Percentiles rank a stretch among this genome's conserved stretches.
These are phyloP conservation scores for Spea hammondii DNA, from an alignment of 2,797 vertebrate genomes.

Conservation along the genomic window DNA sequence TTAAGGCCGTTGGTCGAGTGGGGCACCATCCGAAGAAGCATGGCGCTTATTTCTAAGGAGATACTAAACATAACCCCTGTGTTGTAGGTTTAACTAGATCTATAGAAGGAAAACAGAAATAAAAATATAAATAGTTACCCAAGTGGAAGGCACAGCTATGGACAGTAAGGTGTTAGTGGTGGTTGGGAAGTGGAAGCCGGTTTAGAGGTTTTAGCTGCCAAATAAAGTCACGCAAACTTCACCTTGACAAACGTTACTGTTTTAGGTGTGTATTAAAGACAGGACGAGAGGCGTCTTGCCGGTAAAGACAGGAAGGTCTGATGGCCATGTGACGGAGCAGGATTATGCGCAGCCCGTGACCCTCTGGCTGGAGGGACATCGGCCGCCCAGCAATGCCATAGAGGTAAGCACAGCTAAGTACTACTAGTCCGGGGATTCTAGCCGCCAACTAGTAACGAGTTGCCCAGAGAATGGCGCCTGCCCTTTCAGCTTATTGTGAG, in stretches of 20 bases:
- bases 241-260: conserved; percentile 10
- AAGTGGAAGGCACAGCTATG: background rate
- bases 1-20: background rate
- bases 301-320: no score
- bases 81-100: no score
- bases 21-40: background rate
- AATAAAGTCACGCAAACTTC: conserved; percentile 29
- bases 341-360: no score
- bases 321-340: no score
- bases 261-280: conserved; percentile 21
- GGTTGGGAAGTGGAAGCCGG: conserved; percentile 47
- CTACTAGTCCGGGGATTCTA: no score
- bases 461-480: background rate
- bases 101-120: background rate
- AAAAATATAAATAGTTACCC: background rate
- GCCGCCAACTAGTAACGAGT: no score
- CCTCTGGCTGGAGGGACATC: no score
- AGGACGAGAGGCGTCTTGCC: background rate
- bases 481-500: conserved; percentile 21
- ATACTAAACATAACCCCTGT: background rate
- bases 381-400: no score
- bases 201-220: conserved; percentile 52
- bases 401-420: no score
- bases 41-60: background rate
- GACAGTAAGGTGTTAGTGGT: conserved; percentile 16